These are phyloP conservation scores for Caenorhabditis brenneri DNA, from an alignment of 1,140 invertebrate genomes.

Conservation along the genomic window DNA sequence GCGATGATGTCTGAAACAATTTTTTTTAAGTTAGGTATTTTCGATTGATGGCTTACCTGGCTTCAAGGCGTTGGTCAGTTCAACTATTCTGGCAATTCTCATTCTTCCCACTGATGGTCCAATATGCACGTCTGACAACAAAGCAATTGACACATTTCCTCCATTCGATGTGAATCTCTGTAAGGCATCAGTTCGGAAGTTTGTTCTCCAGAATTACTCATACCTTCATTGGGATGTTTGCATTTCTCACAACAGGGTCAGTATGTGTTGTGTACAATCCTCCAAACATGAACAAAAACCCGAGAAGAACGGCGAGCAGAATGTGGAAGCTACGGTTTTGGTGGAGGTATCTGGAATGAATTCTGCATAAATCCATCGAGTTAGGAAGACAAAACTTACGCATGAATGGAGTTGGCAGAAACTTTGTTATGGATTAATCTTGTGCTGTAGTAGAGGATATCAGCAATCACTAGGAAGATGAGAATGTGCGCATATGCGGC, in stretches of 20 bases:
- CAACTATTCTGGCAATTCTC: constrained; percentile 45
- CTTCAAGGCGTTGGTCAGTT: constrained; percentile 49
- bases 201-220: not conserved
- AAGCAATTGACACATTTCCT: constrained; percentile 39
- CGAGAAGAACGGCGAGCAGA: constrained; percentile 23
- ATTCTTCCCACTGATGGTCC: constrained; percentile 50
- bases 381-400: not conserved
- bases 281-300: constrained; percentile 40
- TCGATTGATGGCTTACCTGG: constrained; percentile 43
- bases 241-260: constrained; percentile 37
- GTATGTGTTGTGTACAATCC: constrained; percentile 45
- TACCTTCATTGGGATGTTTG: constrained; percentile 44
- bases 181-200: not conserved
- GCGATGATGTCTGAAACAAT: constrained; percentile 50
- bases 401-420: not conserved
- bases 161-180: not conserved
- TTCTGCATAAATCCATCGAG: too few species aligned
- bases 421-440: not conserved
- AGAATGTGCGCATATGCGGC: constrained; percentile 41
- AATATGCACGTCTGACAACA: constrained; percentile 54
- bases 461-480: constrained; percentile 39
- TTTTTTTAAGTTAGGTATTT: not conserved
- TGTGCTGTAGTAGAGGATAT: not conserved
- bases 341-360: constrained; percentile 31
- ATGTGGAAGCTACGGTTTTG: constrained; percentile 12